Evolutionary conservation across 2,797 vertebrate genomes (phyloP).

Genomic region (Gobio occitaniae): DNA sequence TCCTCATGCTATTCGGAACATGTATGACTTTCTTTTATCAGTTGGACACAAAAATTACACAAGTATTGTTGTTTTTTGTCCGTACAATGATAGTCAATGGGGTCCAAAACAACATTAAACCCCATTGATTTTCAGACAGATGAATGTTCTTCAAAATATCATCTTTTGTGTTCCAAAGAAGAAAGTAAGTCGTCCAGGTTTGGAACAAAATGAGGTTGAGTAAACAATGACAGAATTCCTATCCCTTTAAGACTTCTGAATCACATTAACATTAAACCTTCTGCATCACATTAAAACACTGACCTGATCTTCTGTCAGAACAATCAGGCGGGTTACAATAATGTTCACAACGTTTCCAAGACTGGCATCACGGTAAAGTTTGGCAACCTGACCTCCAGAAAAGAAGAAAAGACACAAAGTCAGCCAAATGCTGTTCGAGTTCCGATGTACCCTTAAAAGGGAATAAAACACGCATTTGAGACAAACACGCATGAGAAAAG

Average conservation of each 20-base stretch:
- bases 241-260: background rate
- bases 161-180: background rate
- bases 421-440: conserved; percentile 87
- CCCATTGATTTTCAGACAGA: background rate
- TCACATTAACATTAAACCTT: background rate
- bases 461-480: background rate
- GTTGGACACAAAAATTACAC: no score
- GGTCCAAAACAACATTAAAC: background rate
- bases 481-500: conserved; percentile 60
- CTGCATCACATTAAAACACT: conserved; percentile 58
- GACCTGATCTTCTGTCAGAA: conserved; percentile 99
- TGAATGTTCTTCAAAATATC: background rate
- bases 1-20: background rate
- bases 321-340: conserved; percentile 96
- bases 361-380: conserved; percentile 99
- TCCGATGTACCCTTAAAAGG: conserved; percentile 2
- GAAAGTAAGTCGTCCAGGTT: background rate
- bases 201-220: background rate
- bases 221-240: background rate
- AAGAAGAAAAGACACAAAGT: conserved; percentile 99
- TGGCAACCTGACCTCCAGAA: conserved; percentile 99
- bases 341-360: conserved; percentile 99
- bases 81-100: background rate
- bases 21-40: background rate
- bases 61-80: background rate